Evolutionary conservation across 2,797 vertebrate genomes (phyloP).

Genomic region (Harpagifer antarcticus): DNA sequence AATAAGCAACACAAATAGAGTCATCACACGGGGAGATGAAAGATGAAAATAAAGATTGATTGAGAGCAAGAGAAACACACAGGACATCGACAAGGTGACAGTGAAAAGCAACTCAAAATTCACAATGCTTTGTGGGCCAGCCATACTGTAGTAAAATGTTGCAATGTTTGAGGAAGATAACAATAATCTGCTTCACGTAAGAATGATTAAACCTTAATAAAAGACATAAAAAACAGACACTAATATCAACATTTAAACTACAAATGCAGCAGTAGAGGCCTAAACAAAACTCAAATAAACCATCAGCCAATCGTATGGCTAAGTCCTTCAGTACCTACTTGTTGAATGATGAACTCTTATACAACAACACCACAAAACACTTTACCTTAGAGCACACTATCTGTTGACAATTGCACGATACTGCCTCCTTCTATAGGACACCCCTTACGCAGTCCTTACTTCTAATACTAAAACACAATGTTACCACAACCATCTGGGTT

Average conservation of each 20-base stretch:
- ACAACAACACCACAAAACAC: neutral
- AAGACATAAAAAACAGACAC: conserved; percentile 27
- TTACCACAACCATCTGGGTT: neutral
- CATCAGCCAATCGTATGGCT: neutral
- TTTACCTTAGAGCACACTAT: neutral
- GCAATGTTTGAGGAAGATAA: conserved; percentile 7
- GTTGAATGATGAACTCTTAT: neutral
- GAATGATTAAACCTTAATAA: conserved; percentile 12
- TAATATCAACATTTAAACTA: conserved; percentile 11
- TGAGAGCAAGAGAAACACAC: conserved; percentile 61
- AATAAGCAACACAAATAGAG: conserved; percentile 33
- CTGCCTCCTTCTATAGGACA: neutral
- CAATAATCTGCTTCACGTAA: conserved; percentile 5
- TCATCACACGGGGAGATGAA: conserved; percentile 44
- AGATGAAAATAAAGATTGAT: conserved; percentile 48
- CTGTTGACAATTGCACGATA: neutral
- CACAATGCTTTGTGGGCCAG: conserved; percentile 58
- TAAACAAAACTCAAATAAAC: neutral
- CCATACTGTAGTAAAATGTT: conserved; percentile 36
- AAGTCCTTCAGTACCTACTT: neutral
- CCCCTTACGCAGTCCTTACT: neutral
- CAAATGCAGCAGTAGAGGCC: neutral
- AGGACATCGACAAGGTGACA: conserved; percentile 67
- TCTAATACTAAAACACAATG: neutral
- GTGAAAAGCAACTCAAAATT: conserved; percentile 66